Percentiles rank a stretch among this genome's conserved stretches.
Conservation (phyloP, 2,797 vertebrate species). For the Buceros bicornis region DNA sequence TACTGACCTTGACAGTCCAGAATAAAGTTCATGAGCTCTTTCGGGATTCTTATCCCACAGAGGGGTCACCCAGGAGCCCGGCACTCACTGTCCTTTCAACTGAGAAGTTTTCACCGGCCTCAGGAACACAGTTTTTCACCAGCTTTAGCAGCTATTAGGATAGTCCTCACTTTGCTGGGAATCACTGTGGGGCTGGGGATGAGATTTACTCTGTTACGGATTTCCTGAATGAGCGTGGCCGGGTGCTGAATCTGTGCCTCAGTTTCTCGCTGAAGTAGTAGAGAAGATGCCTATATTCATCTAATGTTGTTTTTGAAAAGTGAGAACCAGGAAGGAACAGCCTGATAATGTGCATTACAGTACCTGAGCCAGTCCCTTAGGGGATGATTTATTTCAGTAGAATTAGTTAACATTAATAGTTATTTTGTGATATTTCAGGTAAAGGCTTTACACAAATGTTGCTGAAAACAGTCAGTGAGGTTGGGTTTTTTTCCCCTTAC, state of each 20-base stretch:
- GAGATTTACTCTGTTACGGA: not conserved
- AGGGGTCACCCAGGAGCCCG: not conserved
- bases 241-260: not conserved
- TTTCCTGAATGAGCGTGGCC: too few species aligned
- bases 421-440: not conserved
- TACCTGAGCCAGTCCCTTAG: not conserved
- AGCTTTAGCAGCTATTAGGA: not conserved
- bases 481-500: not conserved
- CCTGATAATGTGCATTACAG: not conserved
- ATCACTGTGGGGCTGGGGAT: not conserved
- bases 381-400: not conserved
- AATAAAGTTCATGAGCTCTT: not conserved
- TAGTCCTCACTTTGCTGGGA: not conserved
- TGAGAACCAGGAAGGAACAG: not conserved
- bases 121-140: not conserved
- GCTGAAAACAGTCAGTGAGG: not conserved
- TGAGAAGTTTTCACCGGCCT: not conserved
- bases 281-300: not conserved
- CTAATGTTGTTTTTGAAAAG: not conserved
- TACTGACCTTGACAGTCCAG: not conserved
- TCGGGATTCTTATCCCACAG: not conserved
- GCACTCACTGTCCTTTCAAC: not conserved
- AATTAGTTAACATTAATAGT: not conserved
- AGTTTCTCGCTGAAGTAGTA: not conserved
- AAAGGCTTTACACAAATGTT: not conserved